Percentiles rank a stretch among this genome's conserved stretches.
Evolutionary conservation across 2,113 vertebrate genomes (phyloP).

Genomic region (Sinosuthora webbiana): DNA sequence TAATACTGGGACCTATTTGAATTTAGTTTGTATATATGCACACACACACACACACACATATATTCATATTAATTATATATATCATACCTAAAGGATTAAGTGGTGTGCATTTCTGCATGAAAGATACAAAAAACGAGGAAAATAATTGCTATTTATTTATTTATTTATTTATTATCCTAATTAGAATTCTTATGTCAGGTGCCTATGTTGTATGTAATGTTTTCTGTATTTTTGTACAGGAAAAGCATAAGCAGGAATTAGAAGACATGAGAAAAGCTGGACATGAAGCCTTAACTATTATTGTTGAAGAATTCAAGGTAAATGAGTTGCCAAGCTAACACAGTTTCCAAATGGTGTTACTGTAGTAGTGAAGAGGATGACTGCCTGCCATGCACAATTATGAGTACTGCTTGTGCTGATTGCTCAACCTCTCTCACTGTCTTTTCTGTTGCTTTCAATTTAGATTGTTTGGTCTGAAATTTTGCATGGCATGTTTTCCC

Average conservation of each 20-base stretch:
- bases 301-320: slow-evolving; percentile 85
- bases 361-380: neutral
- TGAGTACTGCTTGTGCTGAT: neutral
- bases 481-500: neutral
- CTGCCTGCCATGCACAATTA: neutral
- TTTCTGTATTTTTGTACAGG: slow-evolving; percentile 58
- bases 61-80: neutral
- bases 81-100: neutral
- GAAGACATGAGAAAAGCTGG: slow-evolving; percentile 82
- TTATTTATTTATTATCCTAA: neutral
- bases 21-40: neutral
- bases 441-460: neutral
- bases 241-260: slow-evolving; percentile 77
- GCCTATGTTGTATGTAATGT: neutral
- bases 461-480: neutral
- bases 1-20: neutral
- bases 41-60: neutral
- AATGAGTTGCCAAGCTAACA: neutral
- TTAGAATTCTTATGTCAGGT: rapidly evolving
- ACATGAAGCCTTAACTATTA: slow-evolving; percentile 79
- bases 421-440: neutral
- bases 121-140: neutral
- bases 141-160: neutral
- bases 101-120: neutral
- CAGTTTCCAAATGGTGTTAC: neutral